Evolutionary conservation across 2,113 vertebrate genomes (phyloP).

Genomic region (human (Homo sapiens)): GRCh38 chr3:150019001-150019500

Average conservation of each 20-base stretch:
- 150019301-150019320: neutral
- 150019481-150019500: rapidly evolving
- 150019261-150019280: neutral
- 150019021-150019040: neutral
- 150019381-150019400: neutral
- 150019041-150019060: neutral
- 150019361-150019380: neutral
- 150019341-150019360: neutral
- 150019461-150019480: neutral
- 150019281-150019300: neutral
- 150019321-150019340: neutral
- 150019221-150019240: neutral
- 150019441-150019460: neutral
- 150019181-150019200: neutral
- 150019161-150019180: neutral
- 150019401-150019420: neutral
- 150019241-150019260: neutral
- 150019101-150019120: too few species aligned
- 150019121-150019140: too few species aligned
- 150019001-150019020: neutral
- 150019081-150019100: too few species aligned
- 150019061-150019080: neutral
- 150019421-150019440: neutral
- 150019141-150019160: neutral
- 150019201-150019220: neutral